Base-by-base conservation (phyloP, 2,888 invertebrate genomes). In the Agriotes lineatus region DNA sequence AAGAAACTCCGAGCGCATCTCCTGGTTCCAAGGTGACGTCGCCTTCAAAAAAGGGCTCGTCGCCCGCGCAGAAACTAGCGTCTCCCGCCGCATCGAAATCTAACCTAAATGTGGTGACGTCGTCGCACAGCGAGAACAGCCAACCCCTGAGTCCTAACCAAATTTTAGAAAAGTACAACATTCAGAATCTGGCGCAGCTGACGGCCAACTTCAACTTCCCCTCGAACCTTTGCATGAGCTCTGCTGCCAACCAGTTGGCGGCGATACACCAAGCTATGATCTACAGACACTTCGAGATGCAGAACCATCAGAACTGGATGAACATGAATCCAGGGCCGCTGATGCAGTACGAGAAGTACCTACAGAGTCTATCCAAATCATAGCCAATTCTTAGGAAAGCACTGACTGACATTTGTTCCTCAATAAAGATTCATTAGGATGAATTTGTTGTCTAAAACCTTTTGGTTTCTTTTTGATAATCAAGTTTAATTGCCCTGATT, bases 191-290 rank as follows among this genome's bases (percentile, higher is more conserved):
- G 73, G 83, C 84, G 0, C 84, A 85, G 65, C 64, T 84, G 52
- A 81, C 82, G 25, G 84, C 84, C 6, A 83, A 78, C 72, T 79
- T 84, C 60, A 83, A 84, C 70, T 80, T 82, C 69, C 72, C 70
- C n/a, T 70, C 75, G 2, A 71, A 73, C 59, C 70, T 78, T 12
- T 75, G 75, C 9, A 61, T 76, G 50, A 59, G 52, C 25, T 60
- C 71, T 14, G 63, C 59, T 2, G 39, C 50, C 37, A 74, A 69
- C 61, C 81, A 80, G 56, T 68, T 82, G 67, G 80, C 81, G 14
- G 82, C 82, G 0, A 71, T 83, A 19, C 84, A 83, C 57, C 84
- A 84, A 48, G 83, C 84, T 12, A 82, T 84, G 81, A 70, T 85
- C 39, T 66, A 82, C 61, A 82, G 83, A 50, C 82, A 83, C 18